Base-by-base conservation (phyloP, 2,888 invertebrate species). In the Nasonia oneida region DNA sequence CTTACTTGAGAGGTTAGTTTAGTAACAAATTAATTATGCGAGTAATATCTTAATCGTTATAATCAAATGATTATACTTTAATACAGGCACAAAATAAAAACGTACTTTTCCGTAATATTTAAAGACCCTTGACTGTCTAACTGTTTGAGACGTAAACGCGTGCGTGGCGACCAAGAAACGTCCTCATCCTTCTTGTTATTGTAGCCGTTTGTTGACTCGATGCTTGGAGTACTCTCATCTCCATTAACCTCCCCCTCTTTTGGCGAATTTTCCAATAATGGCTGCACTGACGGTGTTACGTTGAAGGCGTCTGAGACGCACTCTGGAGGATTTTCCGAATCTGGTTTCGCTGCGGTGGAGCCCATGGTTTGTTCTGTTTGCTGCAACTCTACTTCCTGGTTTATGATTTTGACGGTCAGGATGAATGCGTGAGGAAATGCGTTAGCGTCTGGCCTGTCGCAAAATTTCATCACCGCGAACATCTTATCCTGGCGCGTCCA, bases 401-500 rank as follows among this genome's bases (percentile, higher is more conserved):
- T 78, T 4, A 89, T 37, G 12, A 89, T 50, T 71, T 90, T 91
- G 50, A 93, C 89, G 14, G 92, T 93, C 6, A 93, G 89, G 2
- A 91, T 87, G 77, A 93, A 92, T 0, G 93, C 93, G 50, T 91
- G 90, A 5, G 91, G 90, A 88, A 90, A 92, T 33, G 91, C 89
- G 3, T 87, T 87, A 0, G 91, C 91, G 15, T 89, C 89, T 2
- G 89, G 89, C 83, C 90, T 89, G 47, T 92, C 91, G 3, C 89
- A 88, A 78, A 93, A 93, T 71, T 93, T 92, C 53, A 92, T 81
- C 86, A 91, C 89, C 0, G 93, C 93, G 83, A 92, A 92, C 90
- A 92, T 92, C 88, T 93, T 93, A 81, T 93, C 93, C 78, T 92
- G 92, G 2, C 92, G 90, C 23, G 92, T 92, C 93, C 93, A 93